phyloP scores from a whole-genome alignment of 2,113 vertebrate genomes.

The Eleginops maclovinus region DNA sequence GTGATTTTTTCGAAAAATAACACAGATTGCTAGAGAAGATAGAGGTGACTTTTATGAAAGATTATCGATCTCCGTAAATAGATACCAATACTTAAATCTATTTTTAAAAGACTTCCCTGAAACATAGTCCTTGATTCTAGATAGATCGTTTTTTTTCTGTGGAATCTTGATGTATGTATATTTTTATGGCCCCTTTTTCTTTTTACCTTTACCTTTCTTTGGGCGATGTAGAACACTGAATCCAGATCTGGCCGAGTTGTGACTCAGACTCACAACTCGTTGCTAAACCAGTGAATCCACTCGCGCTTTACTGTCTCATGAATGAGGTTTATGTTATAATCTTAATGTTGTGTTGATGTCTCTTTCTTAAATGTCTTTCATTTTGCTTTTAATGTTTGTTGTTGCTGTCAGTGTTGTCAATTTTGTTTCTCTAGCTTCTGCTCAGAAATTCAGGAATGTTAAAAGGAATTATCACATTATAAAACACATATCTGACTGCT shows the following conservation, averaged over 20 bases:
- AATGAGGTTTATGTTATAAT: constrained; percentile 46
- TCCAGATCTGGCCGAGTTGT: constrained; percentile 23
- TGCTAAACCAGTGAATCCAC: constrained; percentile 51
- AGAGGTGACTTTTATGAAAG: background rate
- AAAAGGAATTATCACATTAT: constrained; percentile 31
- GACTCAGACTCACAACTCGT: constrained; percentile 7
- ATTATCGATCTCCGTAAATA: constrained; percentile 1
- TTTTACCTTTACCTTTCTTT: background rate
- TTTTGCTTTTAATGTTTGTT: constrained; percentile 12
- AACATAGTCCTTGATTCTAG: constrained; percentile 9
- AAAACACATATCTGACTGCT: constrained; percentile 37
- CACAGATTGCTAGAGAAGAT: background rate
- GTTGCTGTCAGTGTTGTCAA: constrained; percentile 13
- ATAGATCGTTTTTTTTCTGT: constrained; percentile 12
- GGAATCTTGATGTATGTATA: constrained; percentile 3
- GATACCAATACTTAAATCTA: background rate
- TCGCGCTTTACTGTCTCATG: constrained; percentile 42
- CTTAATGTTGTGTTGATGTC: constrained; percentile 45
- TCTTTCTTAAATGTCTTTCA: background rate
- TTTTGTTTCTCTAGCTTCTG: constrained; percentile 35
- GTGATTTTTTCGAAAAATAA: constrained; percentile 25
- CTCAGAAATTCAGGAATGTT: constrained; percentile 53
- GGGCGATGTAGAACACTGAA: constrained; percentile 8
- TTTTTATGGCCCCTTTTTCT: constrained; percentile 1
- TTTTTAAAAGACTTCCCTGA: constrained; percentile 10